Evolutionary conservation across 2,797 vertebrate species (phyloP).

Genomic region (Saguinus oedipus): DNA sequence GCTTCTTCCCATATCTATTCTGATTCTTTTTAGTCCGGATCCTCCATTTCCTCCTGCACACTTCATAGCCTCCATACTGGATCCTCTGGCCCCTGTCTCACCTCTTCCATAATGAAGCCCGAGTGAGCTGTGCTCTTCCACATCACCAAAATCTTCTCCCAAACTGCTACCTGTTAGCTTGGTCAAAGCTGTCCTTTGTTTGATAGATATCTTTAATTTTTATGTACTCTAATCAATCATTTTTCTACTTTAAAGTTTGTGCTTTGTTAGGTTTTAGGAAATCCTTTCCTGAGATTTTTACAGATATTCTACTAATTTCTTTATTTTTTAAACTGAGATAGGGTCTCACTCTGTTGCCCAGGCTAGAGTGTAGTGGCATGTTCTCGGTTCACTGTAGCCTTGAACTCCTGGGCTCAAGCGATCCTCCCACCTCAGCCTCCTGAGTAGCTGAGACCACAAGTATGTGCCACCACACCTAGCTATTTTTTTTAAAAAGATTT

Average conservation of each 20-base stretch:
- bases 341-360: not conserved
- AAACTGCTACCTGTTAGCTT: not conserved
- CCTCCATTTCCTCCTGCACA: not conserved
- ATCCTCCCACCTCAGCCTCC: not conserved
- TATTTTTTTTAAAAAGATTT: not conserved
- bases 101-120: not conserved
- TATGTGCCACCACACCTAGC: not conserved
- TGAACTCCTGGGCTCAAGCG: not conserved
- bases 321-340: not conserved
- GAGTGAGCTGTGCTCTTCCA: not conserved
- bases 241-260: not conserved
- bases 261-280: not conserved
- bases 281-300: conserved; percentile 5
- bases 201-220: not conserved
- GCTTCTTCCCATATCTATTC: not conserved
- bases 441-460: not conserved
- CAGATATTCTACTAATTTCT: not conserved
- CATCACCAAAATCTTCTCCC: not conserved
- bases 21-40: not conserved
- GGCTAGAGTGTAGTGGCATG: not conserved
- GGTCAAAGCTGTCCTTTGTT: not conserved
- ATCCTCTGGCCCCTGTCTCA: not conserved
- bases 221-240: not conserved
- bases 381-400: not conserved
- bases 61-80: not conserved